A percentile compares a stretch with the other conserved stretches of the same genome.
These are phyloP conservation scores for Petrosia ficiformis DNA, from an alignment of 37 sponge, comb jelly and placozoan species.

Conservation along the genomic window DNA sequence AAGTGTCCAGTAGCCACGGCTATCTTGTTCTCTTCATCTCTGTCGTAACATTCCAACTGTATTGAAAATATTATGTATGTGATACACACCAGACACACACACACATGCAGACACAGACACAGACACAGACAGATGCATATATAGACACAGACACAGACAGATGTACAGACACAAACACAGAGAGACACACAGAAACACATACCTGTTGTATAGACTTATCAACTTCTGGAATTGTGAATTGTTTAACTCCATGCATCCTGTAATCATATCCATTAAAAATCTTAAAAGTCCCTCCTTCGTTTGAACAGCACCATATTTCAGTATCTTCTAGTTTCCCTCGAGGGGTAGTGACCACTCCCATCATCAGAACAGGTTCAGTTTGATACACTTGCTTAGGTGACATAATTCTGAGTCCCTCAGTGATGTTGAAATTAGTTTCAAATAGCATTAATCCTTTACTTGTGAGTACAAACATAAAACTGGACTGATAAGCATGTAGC, in stretches of 20 bases:
- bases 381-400: not conserved
- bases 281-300: not conserved
- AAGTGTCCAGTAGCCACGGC: constrained; percentile 27
- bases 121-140: too few relatives aligned
- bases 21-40: not conserved
- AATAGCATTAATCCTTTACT: constrained; percentile 25
- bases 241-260: not conserved
- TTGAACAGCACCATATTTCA: constrained; percentile 39
- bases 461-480: constrained; percentile 24
- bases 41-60: not conserved
- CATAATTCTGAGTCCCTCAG: not conserved
- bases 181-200: too few relatives aligned
- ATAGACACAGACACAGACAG: too few relatives aligned
- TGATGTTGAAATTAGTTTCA: not conserved
- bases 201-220: not conserved
- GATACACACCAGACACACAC: too few relatives aligned
- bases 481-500: not conserved
- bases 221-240: not conserved
- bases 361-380: not conserved
- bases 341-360: constrained; percentile 22
- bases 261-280: constrained; percentile 5
- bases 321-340: not conserved
- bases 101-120: too few relatives aligned
- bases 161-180: too few relatives aligned
- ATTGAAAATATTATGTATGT: too few relatives aligned